Evolutionary conservation across 1,140 invertebrate genomes (phyloP), one percentile per base, ranked within the genome.

Genomic region (Pentalonia nigronervosa): DNA sequence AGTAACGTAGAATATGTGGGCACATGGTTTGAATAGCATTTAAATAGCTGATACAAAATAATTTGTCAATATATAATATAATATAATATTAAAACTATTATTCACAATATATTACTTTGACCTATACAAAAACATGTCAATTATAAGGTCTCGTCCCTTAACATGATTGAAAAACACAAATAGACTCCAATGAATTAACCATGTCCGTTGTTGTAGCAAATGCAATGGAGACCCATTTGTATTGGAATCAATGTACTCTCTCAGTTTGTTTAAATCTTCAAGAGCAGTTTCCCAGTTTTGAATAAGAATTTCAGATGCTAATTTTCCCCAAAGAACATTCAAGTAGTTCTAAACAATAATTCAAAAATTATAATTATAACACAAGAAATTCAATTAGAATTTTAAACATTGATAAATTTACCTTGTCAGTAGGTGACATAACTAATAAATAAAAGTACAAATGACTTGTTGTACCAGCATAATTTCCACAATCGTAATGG

Each of bases 21-120:
- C 99, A 99, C 96, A 99, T 98, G 0, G 99, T 99, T 96, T 99
- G 99, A 94, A 99, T 99, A 76, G 99, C 99, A 96, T 99, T 99
- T 95, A 99, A 96, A 96, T 99, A 99, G 94, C 97, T 98, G 30
- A 94, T 94, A 96, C 93, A 87, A 56, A 93, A 56, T 76, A n/a
- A 91, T n/a, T 76, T 25, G 84, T 45, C 11, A 17, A 45, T 41
- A 90, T 7, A 60, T n/a, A n/a, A 30, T 60, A 60, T 11, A 25
- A 60, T 56, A 7, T 56, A 60, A 17, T 76, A n/a, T 76, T 76
- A 7, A 2, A n/a, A 76, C 4, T n/a, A 76, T 0, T 34, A 76
- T 76, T 83, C 2, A 83, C 8, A 94, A 92, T 53, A 83, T 96
- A 97, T 96, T 96, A 98, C 96, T 98, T 96, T 83, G 98, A 98